These are phyloP conservation scores for Saxicola maurus DNA, from an alignment of 2,797 vertebrate species.

Conservation along the genomic window DNA sequence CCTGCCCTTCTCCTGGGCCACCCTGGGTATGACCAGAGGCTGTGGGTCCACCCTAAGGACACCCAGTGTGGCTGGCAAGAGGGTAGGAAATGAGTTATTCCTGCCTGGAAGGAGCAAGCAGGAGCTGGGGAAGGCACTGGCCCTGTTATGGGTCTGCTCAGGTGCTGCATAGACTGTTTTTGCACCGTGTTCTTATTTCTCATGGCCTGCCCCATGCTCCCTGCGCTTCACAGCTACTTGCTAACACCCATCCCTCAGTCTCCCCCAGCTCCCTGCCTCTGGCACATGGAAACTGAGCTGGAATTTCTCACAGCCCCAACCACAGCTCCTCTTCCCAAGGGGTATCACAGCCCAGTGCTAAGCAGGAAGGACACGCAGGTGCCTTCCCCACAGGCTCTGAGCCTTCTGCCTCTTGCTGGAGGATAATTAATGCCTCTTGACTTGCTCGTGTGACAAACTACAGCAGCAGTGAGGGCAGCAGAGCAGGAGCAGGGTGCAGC, in stretches of 20 bases:
- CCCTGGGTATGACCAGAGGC: not conserved
- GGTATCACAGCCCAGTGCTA: not conserved
- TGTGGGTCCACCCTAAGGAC: not conserved
- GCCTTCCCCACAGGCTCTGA: not conserved
- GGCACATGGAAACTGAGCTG: not conserved
- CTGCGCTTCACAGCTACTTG: not conserved
- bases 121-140: not conserved
- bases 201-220: fast-evolving
- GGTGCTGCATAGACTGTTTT: not conserved
- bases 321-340: fast-evolving
- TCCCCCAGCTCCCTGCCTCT: not conserved
- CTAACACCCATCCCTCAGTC: not conserved
- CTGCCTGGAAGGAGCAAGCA: not conserved
- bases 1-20: not conserved
- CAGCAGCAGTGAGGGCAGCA: fast-evolving
- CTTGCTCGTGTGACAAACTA: not conserved
- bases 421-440: not conserved
- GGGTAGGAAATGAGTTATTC: not conserved
- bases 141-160: not conserved
- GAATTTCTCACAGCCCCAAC: fast-evolving
- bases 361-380: not conserved
- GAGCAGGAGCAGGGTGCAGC: not conserved
- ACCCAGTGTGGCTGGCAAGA: not conserved
- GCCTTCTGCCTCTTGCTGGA: not conserved
- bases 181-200: fast-evolving